Conservation (phyloP, 2,888 invertebrate species). For the Hydrotaea cyrtoneurina region DNA sequence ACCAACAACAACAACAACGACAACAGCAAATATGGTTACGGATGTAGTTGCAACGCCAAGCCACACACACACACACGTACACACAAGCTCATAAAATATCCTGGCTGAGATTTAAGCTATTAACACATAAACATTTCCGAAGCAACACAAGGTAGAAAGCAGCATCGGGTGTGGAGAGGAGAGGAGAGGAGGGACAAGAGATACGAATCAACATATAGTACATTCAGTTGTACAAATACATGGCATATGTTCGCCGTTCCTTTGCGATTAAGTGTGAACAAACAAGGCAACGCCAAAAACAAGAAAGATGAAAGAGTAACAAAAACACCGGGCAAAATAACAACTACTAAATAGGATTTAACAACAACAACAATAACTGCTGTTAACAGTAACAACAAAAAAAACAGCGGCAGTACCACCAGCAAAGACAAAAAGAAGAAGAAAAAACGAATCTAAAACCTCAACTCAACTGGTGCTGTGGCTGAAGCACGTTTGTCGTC, state of each 20-base stretch:
- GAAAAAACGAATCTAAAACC: neutral
- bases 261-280: conserved; percentile 19
- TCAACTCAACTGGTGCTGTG: neutral
- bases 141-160: neutral
- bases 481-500: too few species aligned
- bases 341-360: conserved; percentile 56
- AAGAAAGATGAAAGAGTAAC: neutral
- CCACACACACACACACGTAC: neutral
- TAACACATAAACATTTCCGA: conserved; percentile 20
- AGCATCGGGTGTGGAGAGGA: neutral
- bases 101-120: conserved; percentile 27
- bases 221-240: too few species aligned
- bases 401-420: neutral
- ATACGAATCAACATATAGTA: neutral
- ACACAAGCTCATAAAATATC: conserved; percentile 19
- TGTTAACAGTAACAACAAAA: too few species aligned
- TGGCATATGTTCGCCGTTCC: neutral
- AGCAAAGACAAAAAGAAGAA: too few species aligned
- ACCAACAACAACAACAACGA: neutral
- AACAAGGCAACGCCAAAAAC: neutral
- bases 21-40: neutral
- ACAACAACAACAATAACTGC: neutral
- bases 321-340: conserved; percentile 20
- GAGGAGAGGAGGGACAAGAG: too few species aligned
- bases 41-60: neutral